Evolutionary conservation across 2,888 invertebrate genomes (phyloP), one percentile per base, ranked within the genome.

Genomic region (Tiphia femorata): DNA sequence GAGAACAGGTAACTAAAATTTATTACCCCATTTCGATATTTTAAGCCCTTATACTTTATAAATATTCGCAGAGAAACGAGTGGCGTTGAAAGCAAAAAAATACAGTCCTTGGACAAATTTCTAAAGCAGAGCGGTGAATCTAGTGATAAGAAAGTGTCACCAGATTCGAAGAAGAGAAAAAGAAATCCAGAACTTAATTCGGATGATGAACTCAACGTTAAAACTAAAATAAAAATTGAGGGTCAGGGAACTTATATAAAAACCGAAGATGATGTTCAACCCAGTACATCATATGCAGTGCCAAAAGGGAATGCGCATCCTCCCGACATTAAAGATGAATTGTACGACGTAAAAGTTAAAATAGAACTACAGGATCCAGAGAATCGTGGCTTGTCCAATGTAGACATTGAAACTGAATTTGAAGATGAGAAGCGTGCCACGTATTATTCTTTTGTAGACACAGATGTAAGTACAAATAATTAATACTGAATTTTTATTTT

Each of bases 391-490:
- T 12, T 33, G 33, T 8, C 10, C n/a, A n/a, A 17, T 4, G 4
- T 8, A 25, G 41, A 41, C 8, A 8, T 7, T 16, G 25, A 30
- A 10, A 21, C 7, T 6, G 27, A 49, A 19, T 8, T 8, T 6
- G 21, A 52, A 1, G 40, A 53, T 10, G 50, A 62, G 5, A 20
- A n/a, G 4, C 35, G 37, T 38, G 63, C 70, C 0, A 42, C 62
- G 35, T 77, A 60, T 59, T 76, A 76, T 47, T 68, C 70, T 8
- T 74, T 73, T 40, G 53, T 72, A 7, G 60, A 67, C 27, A 69
- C 65, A 6, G 70, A 78, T 41, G 78, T 78, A 57, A 52, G 74
- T 64, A 12, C 7, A 1, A 21, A 38, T 38, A 37, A 37, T 16
- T 2, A 14, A 37, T 3, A 29, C 3, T 29, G 7, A 29, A 29